Base-by-base conservation (phyloP, 2,888 invertebrate genomes). In the Ramazzottius varieornatus region DNA sequence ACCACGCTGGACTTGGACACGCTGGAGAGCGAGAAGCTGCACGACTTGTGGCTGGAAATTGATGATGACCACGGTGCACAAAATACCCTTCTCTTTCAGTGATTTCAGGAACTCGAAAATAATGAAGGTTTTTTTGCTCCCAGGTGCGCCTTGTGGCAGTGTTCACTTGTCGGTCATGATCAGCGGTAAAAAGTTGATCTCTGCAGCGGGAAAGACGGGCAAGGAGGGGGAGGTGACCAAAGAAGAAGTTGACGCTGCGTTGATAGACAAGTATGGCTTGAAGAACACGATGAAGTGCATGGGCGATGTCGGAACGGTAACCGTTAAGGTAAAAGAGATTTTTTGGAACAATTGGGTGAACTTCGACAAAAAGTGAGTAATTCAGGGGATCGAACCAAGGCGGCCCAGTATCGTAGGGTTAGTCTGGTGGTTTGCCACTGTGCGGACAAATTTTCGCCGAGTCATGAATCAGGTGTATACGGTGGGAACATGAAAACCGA, bases 11-110 rank as follows among this genome's bases (percentile, higher is more conserved):
- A 94, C 78, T 77, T 98, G 71, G 83, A 85, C 33, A 79, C 80
- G 65, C 79, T 92, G 70, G 88, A 88, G 73, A 82, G 88, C 33
- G 96, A 98, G 76, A 84, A 82, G 68, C 96, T 96, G 0, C 91
- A 94, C 75, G 84, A 84, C 66, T 82, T 93, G 65, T 88, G 89
- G 84, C 83, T 86, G 71, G 84, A 86, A 1, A 79, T 98, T 63
- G 92, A 94, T 76, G 91, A 93, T 68, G 88, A 29, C n/a, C 20
- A 16, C n/a, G 29, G 54, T 24, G n/a, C n/a, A n/a, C n/a, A n/a
- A n/a, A n/a, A n/a, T n/a, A n/a, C n/a, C n/a, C n/a, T n/a, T n/a
- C n/a, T n/a, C n/a, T n/a, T n/a, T n/a, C n/a, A n/a, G n/a, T n/a
- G n/a, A n/a, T n/a, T n/a, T n/a, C n/a, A n/a, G n/a, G n/a, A n/a